Base-by-base conservation (phyloP, 2,888 invertebrate species). In the Harpalus rubripes region DNA sequence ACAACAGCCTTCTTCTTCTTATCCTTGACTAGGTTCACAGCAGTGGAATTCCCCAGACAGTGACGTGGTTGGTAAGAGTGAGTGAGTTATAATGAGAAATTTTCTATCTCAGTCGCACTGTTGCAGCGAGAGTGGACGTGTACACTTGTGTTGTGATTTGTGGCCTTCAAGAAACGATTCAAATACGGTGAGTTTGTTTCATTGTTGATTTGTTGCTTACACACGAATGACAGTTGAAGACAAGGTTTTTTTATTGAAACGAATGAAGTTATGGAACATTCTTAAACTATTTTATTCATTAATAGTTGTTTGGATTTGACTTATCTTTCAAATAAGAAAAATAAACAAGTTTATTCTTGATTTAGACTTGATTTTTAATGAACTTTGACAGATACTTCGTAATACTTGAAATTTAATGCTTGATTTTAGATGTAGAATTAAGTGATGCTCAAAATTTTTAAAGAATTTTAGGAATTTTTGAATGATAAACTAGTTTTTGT, bases 51-150 rank as follows among this genome's bases (percentile, higher is more conserved):
- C 72, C 68, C 72, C 68, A 68, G 72, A 44, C 68, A 8, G 41
- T 74, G 41, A 74, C 72, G 72, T 10, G 18, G 44, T 74, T 41
- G 68, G 39, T 39, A 39, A 74, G 72, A 74, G 44, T 44, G 72
- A 74, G 72, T 44, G 44, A 44, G 72, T 16, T 74, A 74, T 74
- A 41, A 22, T 15, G 16, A 44, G 18, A 10, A 16, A 44, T 44
- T 74, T 74, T 74, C 72, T 74, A 44, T 74, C 72, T 41, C 72
- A 74, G 44, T 74, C 18, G 72, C 72, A 74, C 72, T 74, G 72
- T 74, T n/a, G 41, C 44, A 1, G 12, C 72, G 6, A 41, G 41
- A 12, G 16, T 44, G 44, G 0, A 7, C 44, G 18, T 18, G 18
- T 41, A 7, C 72, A 18, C 16, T 74, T 52, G 72, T 65, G 65